These are phyloP conservation scores for Diachrysia chrysitis DNA, from an alignment of 2,888 invertebrate genomes.

Conservation along the genomic window DNA sequence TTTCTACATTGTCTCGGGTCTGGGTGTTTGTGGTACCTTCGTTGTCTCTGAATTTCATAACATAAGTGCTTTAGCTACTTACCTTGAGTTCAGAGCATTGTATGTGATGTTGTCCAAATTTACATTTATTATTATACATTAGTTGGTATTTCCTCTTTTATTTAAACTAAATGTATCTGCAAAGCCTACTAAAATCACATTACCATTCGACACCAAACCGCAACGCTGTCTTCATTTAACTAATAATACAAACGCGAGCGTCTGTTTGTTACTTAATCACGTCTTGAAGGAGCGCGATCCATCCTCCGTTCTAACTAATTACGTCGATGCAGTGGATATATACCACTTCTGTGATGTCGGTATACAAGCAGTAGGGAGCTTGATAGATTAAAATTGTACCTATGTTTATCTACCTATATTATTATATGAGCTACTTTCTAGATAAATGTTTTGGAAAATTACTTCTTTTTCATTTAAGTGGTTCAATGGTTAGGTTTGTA, in stretches of 20 bases:
- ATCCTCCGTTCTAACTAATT: conserved; percentile 48
- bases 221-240: conserved; percentile 38
- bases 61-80: too few relatives aligned
- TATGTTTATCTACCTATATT: too few relatives aligned
- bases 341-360: not conserved
- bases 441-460: too few relatives aligned
- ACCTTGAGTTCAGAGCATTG: too few relatives aligned
- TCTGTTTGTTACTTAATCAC: conserved; percentile 53
- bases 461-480: too few relatives aligned
- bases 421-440: too few relatives aligned
- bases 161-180: not conserved
- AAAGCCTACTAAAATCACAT: conserved; percentile 18
- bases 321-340: conserved; percentile 6
- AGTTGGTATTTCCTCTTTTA: not conserved
- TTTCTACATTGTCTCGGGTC: too few relatives aligned
- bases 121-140: too few relatives aligned
- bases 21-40: too few relatives aligned
- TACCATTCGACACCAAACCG: conserved; percentile 19
- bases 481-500: too few relatives aligned
- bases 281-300: conserved; percentile 45
- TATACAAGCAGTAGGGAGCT: not conserved
- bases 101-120: too few relatives aligned
- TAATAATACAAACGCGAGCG: conserved; percentile 49
- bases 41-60: too few relatives aligned
- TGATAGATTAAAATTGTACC: not conserved